Percentiles rank a stretch among this genome's conserved stretches.
phyloP scores from a whole-genome alignment of 2,797 vertebrate species.

The Pachyuromys duprasi region DNA sequence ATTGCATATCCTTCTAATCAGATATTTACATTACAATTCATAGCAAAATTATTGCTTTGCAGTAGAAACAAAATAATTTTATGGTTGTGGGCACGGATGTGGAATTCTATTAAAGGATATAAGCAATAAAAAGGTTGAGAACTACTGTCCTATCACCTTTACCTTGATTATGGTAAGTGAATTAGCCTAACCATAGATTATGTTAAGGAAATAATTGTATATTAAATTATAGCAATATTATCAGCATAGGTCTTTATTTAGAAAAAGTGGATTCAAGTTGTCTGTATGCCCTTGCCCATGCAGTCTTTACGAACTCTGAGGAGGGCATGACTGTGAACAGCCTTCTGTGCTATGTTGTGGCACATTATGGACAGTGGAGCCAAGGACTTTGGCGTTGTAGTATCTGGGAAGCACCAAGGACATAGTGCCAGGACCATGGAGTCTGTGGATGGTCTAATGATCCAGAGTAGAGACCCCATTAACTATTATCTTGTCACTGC shows the following conservation, averaged over 20 bases:
- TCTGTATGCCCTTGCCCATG: constrained; percentile 96
- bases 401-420: not conserved
- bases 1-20: not conserved
- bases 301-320: constrained; percentile 96
- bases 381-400: not conserved
- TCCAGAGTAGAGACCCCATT: not conserved
- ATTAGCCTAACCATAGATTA: not conserved
- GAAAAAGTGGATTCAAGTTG: constrained; percentile 98
- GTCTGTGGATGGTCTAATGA: not conserved
- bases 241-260: constrained; percentile 91
- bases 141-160: not conserved
- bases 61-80: not conserved
- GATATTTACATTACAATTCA: not conserved
- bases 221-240: not conserved
- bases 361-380: not conserved
- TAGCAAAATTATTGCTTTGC: not conserved
- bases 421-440: not conserved
- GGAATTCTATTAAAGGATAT: not conserved
- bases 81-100: not conserved
- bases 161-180: not conserved
- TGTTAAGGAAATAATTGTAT: not conserved
- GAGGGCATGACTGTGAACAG: constrained; percentile 90
- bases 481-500: not conserved
- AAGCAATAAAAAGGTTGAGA: not conserved
- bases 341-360: not conserved